Percentiles rank a stretch among this genome's conserved stretches.
Evolutionary conservation across 2,113 vertebrate species (phyloP).

Genomic region (Lichenostomus cassidix): DNA sequence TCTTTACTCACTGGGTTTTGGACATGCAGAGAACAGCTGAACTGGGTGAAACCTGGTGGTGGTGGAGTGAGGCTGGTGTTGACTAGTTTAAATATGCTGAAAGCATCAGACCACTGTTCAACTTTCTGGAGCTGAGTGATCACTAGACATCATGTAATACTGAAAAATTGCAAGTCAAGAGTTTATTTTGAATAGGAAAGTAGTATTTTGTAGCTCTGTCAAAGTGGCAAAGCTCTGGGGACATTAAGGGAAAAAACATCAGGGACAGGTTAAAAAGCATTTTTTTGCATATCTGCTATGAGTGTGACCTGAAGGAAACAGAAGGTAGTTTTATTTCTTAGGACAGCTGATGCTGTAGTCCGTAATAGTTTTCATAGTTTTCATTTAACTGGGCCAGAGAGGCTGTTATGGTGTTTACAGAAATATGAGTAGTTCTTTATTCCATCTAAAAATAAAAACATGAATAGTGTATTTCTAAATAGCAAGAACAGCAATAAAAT

Average conservation of each 20-base stretch:
- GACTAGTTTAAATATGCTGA: neutral
- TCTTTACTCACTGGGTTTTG: neutral
- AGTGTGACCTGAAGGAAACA: neutral
- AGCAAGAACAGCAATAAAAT: neutral
- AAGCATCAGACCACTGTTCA: neutral
- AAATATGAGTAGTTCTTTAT: neutral
- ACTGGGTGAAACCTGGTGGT: neutral
- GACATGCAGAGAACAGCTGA: neutral
- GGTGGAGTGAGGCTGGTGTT: neutral
- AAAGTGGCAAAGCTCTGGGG: neutral
- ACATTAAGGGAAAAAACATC: neutral
- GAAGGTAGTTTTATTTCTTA: neutral
- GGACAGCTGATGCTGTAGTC: neutral
- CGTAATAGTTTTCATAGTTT: neutral
- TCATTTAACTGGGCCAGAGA: neutral
- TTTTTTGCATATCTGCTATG: neutral
- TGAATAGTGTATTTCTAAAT: neutral
- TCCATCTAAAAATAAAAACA: conserved; percentile 2
- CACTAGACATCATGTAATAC: neutral
- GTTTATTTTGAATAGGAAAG: neutral
- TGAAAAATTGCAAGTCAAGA: neutral
- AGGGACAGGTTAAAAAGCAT: neutral
- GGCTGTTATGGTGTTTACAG: neutral
- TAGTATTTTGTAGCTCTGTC: neutral
- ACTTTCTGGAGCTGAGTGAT: neutral